Base-by-base conservation (phyloP, 2,113 vertebrate species). In the Mobula birostris region DNA sequence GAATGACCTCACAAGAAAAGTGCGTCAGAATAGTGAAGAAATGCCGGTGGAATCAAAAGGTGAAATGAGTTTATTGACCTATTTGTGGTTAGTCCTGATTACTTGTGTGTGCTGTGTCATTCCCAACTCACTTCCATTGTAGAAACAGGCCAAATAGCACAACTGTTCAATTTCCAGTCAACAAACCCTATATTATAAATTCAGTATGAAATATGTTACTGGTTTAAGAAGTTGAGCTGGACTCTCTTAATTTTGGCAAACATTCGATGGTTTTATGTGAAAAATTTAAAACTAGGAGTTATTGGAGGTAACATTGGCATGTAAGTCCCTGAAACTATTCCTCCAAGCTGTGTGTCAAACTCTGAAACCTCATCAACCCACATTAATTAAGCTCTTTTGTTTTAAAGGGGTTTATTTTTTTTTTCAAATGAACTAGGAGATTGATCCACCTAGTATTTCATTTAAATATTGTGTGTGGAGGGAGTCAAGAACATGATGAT, bases 1-100 rank as follows among this genome's bases (percentile, higher is more conserved):
- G 56, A 93, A 74, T 76, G 24, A 56, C 66, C 21, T 93, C 21
- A 93, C 56, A 74, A 40, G 27, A 24, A 36, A 76, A 56, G 91
- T 40, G 24, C 48, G 68, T 93, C 27, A 36, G 24, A 93, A 76
- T 93, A 93, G 48, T 93, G 68, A 74, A 93, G 91, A 93, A 29
- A 24, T 74, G 24, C 21, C 70, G 74, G 27, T 74, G 29, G 91
- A 93, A 40, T 9, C 40, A 74, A 93, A 14, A 29, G 91, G 91
- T 93, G 74, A 12, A 14, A 29, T 93, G 12, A 93, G 19, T 24
- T 74, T 29, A 5, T 12, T 74, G 21, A n/a, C 36, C 32, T 74
- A 12, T 74, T 27, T 48, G 70, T 27, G 7, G 68, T 56, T 93
- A 74, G 27, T 74, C 40, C 88, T 76, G 68, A 74, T 56, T 82